Evolutionary conservation across 2,797 vertebrate genomes (phyloP).

Genomic region (Fundulus diaphanus): DNA sequence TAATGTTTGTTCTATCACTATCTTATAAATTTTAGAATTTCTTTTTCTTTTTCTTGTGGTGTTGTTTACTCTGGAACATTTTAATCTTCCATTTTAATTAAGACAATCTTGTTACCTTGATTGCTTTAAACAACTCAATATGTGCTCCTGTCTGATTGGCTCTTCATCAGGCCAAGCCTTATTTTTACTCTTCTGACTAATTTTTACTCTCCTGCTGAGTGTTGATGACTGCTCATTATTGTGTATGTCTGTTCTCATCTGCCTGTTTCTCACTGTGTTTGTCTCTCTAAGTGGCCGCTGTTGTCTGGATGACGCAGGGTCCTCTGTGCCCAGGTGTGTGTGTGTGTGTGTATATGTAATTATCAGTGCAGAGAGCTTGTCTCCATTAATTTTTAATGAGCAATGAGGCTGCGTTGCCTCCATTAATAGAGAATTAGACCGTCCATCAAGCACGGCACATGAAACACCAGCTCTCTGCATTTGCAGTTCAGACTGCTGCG

Average conservation of each 20-base stretch:
- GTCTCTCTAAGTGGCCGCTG: slow-evolving; percentile 47
- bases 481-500: slow-evolving; percentile 47
- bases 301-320: slow-evolving; percentile 46
- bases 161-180: slow-evolving; percentile 13
- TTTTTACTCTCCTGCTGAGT: slow-evolving; percentile 27
- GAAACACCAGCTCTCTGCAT: slow-evolving; percentile 66
- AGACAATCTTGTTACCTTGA: slow-evolving; percentile 27
- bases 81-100: slow-evolving; percentile 29
- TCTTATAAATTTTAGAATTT: not conserved
- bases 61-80: slow-evolving; percentile 23
- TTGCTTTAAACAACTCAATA: slow-evolving; percentile 29
- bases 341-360: slow-evolving; percentile 73
- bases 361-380: slow-evolving; percentile 79
- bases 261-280: slow-evolving; percentile 31
- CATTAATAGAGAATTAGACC: slow-evolving; percentile 83
- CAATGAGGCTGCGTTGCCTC: slow-evolving; percentile 75
- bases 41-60: no score
- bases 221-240: slow-evolving; percentile 37
- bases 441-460: slow-evolving; percentile 74
- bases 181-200: slow-evolving; percentile 35
- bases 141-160: slow-evolving; percentile 9
- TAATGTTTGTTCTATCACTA: not conserved
- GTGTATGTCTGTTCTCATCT: slow-evolving; percentile 21
- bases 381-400: slow-evolving; percentile 85
- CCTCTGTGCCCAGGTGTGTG: slow-evolving; percentile 58